phyloP scores from a whole-genome alignment of 2,888 invertebrate species.

The Philaethria dido region DNA sequence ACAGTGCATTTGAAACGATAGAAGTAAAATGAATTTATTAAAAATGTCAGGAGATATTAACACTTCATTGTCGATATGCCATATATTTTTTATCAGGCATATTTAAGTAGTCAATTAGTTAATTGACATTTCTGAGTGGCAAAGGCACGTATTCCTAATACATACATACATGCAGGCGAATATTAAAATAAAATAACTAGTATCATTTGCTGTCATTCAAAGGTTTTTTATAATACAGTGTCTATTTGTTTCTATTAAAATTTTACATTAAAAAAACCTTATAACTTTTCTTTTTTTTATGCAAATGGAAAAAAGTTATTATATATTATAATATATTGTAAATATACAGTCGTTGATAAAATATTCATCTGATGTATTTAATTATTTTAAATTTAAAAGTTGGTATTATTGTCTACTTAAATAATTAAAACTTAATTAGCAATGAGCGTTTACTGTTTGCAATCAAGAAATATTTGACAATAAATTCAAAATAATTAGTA shows the following conservation, averaged over 20 bases:
- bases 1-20: too few relatives aligned
- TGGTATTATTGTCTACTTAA: constrained; percentile 32
- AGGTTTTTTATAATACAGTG: neutral
- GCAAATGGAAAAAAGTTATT: constrained; percentile 1
- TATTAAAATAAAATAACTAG: neutral
- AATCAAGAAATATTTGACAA: neutral
- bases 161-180: neutral
- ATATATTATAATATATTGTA: neutral
- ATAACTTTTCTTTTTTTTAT: neutral
- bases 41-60: too few relatives aligned
- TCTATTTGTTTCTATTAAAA: neutral
- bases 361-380: constrained; percentile 16
- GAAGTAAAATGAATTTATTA: too few relatives aligned
- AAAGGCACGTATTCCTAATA: neutral
- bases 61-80: too few relatives aligned
- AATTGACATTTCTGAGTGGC: neutral
- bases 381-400: constrained; percentile 30
- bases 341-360: neutral
- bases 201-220: neutral
- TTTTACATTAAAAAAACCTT: too few relatives aligned
- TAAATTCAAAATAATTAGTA: neutral
- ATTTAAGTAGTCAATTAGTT: neutral
- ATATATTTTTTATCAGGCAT: too few relatives aligned
- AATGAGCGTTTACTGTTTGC: neutral
- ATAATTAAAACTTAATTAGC: constrained; percentile 22